These are phyloP conservation scores for Athalia cordata DNA, from an alignment of 2,888 invertebrate genomes.

Conservation along the genomic window DNA sequence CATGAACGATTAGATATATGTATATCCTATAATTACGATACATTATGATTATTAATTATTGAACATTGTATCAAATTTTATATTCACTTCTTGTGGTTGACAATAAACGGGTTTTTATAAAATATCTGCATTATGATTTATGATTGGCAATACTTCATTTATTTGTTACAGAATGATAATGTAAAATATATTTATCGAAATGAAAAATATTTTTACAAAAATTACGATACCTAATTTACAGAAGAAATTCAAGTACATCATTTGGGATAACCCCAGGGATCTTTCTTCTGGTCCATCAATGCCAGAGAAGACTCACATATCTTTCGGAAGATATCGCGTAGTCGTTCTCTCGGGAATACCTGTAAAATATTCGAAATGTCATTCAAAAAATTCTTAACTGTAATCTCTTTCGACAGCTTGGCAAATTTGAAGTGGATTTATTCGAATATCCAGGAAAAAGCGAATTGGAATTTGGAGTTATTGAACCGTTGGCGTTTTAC, in stretches of 20 bases:
- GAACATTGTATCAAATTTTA: conserved; percentile 71
- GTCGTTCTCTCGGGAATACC: conserved; percentile 83
- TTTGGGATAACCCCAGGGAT: conserved; percentile 85
- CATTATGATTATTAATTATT: conserved; percentile 67
- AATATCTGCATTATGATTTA: conserved; percentile 47
- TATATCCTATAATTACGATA: conserved; percentile 50
- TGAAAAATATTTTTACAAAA: neutral
- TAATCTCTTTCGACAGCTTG: neutral
- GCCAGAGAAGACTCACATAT: conserved; percentile 86
- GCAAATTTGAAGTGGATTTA: neutral
- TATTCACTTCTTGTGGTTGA: conserved; percentile 71
- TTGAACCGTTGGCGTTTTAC: conserved; percentile 71
- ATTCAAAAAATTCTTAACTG: conserved; percentile 2
- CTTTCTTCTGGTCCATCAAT: conserved; percentile 84
- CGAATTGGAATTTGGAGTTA: conserved; percentile 33
- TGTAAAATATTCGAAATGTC: conserved; percentile 55
- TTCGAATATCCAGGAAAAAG: conserved; percentile 2
- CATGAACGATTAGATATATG: conserved; percentile 4
- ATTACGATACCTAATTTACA: neutral
- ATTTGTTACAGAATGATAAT: conserved; percentile 20
- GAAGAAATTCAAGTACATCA: conserved; percentile 50
- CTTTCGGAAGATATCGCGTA: conserved; percentile 85
- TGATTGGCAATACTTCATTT: conserved; percentile 36
- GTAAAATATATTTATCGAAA: conserved; percentile 1
- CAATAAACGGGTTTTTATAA: conserved; percentile 71